A percentile compares a stretch with the other conserved stretches of the same genome.
These are phyloP conservation scores for Stratiomys singularior DNA, from an alignment of 2,888 invertebrate species.

Conservation along the genomic window DNA sequence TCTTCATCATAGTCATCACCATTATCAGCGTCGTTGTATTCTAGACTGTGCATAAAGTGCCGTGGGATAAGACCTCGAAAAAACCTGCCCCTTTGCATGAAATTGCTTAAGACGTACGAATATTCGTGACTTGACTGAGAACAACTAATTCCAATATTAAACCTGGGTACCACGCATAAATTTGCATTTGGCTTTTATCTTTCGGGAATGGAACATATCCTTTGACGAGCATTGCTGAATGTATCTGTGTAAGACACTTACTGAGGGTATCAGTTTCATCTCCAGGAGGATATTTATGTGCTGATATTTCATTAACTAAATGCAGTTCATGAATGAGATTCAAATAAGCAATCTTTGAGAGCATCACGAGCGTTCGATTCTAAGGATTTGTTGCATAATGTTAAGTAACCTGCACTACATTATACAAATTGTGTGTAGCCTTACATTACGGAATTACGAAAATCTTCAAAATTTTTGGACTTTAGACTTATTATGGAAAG, in stretches of 20 bases:
- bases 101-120: slow-evolving; percentile 7
- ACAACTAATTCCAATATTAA: slow-evolving; percentile 19
- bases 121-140: slow-evolving; percentile 36
- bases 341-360: too few relatives aligned
- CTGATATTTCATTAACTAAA: too few relatives aligned
- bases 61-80: slow-evolving; percentile 41
- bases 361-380: too few relatives aligned
- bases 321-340: too few relatives aligned
- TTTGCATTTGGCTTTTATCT: slow-evolving; percentile 39
- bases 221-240: not conserved
- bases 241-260: not conserved
- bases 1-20: slow-evolving; percentile 35
- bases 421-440: too few relatives aligned
- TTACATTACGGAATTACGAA: too few relatives aligned
- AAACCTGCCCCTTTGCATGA: slow-evolving; percentile 8
- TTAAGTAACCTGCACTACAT: too few relatives aligned
- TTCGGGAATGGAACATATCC: not conserved
- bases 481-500: too few relatives aligned
- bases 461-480: too few relatives aligned
- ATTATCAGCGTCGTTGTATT: slow-evolving; percentile 36
- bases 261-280: too few relatives aligned
- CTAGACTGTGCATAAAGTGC: slow-evolving; percentile 29
- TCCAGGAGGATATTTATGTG: too few relatives aligned
- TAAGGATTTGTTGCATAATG: too few relatives aligned
- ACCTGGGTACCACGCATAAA: slow-evolving; percentile 26